Evolutionary conservation across 2,888 invertebrate species (phyloP).

Genomic region (Rhagophthalmus giganteus): DNA sequence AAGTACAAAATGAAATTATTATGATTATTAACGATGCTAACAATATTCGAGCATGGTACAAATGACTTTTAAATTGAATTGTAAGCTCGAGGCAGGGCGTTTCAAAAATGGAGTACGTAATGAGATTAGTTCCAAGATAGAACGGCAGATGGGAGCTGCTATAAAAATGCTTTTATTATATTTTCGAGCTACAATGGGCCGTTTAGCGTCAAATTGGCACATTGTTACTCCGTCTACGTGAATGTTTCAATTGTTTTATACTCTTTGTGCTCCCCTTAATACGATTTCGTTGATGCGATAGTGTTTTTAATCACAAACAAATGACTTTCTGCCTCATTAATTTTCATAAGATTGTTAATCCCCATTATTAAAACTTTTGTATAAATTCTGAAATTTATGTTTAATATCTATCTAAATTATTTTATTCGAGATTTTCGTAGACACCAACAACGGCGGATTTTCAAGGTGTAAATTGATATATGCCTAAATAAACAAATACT

Average conservation of each 20-base stretch:
- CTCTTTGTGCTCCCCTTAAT: conserved; percentile 45
- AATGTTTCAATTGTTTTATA: conserved; percentile 45
- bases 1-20: conserved; percentile 56
- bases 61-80: conserved; percentile 73
- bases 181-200: conserved; percentile 52
- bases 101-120: conserved; percentile 70
- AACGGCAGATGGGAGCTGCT: conserved; percentile 55
- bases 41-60: conserved; percentile 59
- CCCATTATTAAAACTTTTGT: conserved; percentile 11
- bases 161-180: conserved; percentile 53
- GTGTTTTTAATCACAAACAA: conserved; percentile 47
- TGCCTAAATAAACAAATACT: no score
- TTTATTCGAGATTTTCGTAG: no score
- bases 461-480: no score
- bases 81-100: conserved; percentile 54
- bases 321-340: conserved; percentile 39
- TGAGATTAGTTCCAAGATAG: conserved; percentile 63
- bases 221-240: conserved; percentile 42
- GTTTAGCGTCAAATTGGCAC: conserved; percentile 52
- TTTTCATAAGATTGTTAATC: conserved; percentile 30
- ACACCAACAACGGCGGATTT: no score
- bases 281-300: conserved; percentile 45
- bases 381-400: background rate
- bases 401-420: no score
- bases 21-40: conserved; percentile 57